A percentile compares a stretch with the other conserved stretches of the same genome.
These are phyloP conservation scores for Hirudinaria manillensis DNA, from an alignment of 2,888 invertebrate species.

Conservation along the genomic window DNA sequence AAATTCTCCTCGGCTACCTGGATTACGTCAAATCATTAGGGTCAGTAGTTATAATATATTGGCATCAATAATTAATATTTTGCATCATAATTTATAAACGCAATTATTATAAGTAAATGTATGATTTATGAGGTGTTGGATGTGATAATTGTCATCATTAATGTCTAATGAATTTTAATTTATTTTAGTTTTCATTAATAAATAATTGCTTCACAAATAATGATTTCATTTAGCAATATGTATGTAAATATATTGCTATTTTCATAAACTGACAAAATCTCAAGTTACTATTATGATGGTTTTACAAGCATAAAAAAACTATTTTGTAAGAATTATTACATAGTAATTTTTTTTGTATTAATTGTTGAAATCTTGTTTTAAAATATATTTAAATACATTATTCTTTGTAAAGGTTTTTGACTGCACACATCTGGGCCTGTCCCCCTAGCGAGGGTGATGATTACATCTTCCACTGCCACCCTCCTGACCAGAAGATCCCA, in stretches of 20 bases:
- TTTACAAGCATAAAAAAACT: too few relatives aligned
- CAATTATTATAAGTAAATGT: neutral
- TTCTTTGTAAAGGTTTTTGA: conserved; percentile 66
- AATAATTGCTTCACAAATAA: too few relatives aligned
- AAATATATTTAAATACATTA: neutral
- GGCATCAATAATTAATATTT: neutral
- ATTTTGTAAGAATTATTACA: too few relatives aligned
- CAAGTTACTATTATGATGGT: too few relatives aligned
- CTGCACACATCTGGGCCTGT: conserved; percentile 99
- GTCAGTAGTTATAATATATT: conserved; percentile 43
- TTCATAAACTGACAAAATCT: too few relatives aligned
- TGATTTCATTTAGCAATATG: too few relatives aligned
- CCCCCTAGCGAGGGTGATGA: conserved; percentile 99
- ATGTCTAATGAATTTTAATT: too few relatives aligned
- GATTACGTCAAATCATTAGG: conserved; percentile 97
- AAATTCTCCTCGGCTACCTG: conserved; percentile 93
- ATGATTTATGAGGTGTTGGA: neutral
- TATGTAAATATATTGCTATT: too few relatives aligned
- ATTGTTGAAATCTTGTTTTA: neutral
- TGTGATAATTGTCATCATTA: neutral
- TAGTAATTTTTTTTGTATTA: too few relatives aligned
- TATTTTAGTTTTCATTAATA: too few relatives aligned
- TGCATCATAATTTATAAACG: neutral
- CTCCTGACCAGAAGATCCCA: conserved; percentile 96
- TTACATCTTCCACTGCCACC: conserved; percentile 99